phyloP scores from a whole-genome alignment of 2,888 invertebrate species.

The Apamea epomidion region DNA sequence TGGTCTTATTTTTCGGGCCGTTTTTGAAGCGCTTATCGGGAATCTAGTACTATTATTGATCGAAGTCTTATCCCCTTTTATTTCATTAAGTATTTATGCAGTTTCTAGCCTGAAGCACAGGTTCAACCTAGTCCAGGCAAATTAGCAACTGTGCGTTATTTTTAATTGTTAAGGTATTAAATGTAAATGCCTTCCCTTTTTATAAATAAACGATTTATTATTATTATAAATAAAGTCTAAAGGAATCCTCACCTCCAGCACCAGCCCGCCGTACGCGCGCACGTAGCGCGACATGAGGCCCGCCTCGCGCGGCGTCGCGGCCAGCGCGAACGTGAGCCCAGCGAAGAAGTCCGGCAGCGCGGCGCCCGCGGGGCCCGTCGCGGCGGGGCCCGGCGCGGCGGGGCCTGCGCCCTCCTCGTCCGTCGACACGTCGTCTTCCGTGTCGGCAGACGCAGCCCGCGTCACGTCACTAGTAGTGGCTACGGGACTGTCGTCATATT shows the following conservation, averaged over 20 bases:
- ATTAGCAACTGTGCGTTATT: too few relatives aligned
- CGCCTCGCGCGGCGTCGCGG: slow-evolving; percentile 63
- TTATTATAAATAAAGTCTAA: not conserved
- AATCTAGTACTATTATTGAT: too few relatives aligned
- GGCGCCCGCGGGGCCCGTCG: not conserved
- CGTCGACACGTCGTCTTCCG: slow-evolving; percentile 56
- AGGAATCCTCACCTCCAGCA: slow-evolving; percentile 69
- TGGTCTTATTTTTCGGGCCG: too few relatives aligned
- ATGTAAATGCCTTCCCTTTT: too few relatives aligned
- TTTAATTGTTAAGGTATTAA: too few relatives aligned
- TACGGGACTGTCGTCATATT: not conserved
- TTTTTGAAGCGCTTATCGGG: too few relatives aligned
- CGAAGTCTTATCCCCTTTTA: too few relatives aligned
- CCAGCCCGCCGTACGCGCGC: slow-evolving; percentile 91
- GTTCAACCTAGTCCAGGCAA: too few relatives aligned
- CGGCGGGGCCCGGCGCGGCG: not conserved
- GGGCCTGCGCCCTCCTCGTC: slow-evolving; percentile 37
- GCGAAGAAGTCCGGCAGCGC: slow-evolving; percentile 86
- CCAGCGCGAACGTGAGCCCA: slow-evolving; percentile 86
- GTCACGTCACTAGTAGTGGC: not conserved
- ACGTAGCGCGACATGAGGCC: slow-evolving; percentile 87
- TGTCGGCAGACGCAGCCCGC: not conserved
- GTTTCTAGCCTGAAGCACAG: too few relatives aligned
- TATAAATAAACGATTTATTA: too few relatives aligned
- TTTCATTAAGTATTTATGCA: too few relatives aligned